Evolutionary conservation across 1,140 invertebrate genomes (phyloP), one percentile per base, ranked within the genome.

Genomic region (Lepidurus arcticus): DNA sequence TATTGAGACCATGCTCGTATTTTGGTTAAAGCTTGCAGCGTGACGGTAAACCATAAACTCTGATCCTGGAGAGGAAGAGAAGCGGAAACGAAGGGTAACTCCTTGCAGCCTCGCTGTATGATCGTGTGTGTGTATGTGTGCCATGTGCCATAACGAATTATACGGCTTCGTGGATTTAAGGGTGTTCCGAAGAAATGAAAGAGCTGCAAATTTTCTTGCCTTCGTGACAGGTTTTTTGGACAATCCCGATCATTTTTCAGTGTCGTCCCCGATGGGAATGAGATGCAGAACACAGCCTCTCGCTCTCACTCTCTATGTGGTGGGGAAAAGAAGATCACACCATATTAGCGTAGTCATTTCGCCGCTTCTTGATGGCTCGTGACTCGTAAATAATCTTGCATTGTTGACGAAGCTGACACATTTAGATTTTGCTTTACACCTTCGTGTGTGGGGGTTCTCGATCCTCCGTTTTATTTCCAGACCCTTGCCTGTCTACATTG

Each of bases 151-250:
- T 65, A n/a, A 65, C 53, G 13, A 65, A 65, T 21, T 65, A 16
- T 11, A 65, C 7, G 53, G 53, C 53, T 65, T 16, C 13, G 8
- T 65, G 21, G 13, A 65, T 13, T 21, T n/a, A 65, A n/a, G 53
- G 6, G 16, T 65, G 53, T 16, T n/a, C 16, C 16, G 21, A 65
- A 65, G 7, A 16, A 13, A 65, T 65, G 53, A 65, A 16, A 21
- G 21, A 21, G 53, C 53, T 65, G 53, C 53, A 65, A 65, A 65
- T 65, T 65, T 65, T 65, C 53, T 65, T 65, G 53, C 13, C 21
- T 65, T 65, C 53, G 16, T 65, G 53, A 65, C 53, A 65, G 53
- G 21, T 65, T 65, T 65, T 21, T 16, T 16, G 6, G 53, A 21
- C 16, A 65, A 9, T 16, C 10, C 16, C 6, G 6, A 7, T 65